These are phyloP conservation scores for Onychostruthus taczanowskii DNA, from an alignment of 2,113 vertebrate genomes.

Conservation along the genomic window DNA sequence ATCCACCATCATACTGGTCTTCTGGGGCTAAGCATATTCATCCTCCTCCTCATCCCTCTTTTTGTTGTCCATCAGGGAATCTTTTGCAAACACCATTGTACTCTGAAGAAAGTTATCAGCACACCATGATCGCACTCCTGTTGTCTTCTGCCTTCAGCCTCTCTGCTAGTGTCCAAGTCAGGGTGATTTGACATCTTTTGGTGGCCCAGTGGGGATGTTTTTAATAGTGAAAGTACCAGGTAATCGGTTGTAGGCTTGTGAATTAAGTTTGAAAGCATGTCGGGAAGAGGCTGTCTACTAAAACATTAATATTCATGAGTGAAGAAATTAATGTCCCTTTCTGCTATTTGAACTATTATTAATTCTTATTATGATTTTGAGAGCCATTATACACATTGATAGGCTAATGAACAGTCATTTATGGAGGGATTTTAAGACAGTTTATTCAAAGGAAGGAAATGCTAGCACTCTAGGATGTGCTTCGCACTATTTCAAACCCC, in stretches of 20 bases:
- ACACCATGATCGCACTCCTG: background rate
- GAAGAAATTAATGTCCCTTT: conserved; percentile 69
- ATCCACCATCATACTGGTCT: background rate
- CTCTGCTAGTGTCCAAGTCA: background rate
- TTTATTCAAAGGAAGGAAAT: conserved; percentile 57
- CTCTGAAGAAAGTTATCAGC: background rate
- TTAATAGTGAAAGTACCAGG: background rate
- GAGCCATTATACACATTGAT: conserved; percentile 67
- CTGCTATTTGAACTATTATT: conserved; percentile 69
- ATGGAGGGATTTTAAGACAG: conserved; percentile 60
- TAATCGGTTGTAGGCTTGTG: background rate
- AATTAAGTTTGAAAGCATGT: conserved; percentile 47
- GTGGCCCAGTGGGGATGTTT: background rate
- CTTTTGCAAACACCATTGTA: background rate
- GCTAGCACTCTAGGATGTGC: conserved; percentile 36
- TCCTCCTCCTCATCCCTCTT: background rate
- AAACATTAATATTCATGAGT: conserved; percentile 51
- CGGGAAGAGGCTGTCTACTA: background rate
- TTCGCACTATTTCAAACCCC: background rate
- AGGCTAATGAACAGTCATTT: conserved; percentile 70
- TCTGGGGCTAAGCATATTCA: background rate
- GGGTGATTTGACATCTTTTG: background rate
- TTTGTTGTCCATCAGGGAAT: background rate
- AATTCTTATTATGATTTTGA: conserved; percentile 70
- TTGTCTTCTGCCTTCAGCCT: background rate